phyloP scores from a whole-genome alignment of 2,797 vertebrate species.

The Rhodeus uyekii region DNA sequence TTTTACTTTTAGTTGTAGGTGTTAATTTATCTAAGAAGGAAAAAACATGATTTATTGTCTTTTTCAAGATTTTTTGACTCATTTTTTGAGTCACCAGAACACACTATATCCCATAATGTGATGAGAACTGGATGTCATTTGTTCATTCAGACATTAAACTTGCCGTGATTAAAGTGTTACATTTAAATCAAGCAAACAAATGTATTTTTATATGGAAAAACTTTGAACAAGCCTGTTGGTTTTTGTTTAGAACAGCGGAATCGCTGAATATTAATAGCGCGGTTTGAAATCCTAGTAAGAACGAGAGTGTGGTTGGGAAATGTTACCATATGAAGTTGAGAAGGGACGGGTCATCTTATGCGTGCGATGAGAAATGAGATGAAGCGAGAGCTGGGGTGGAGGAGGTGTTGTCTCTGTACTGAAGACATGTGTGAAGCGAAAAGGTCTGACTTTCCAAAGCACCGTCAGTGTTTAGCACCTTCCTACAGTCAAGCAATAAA shows the following conservation, averaged over 20 bases:
- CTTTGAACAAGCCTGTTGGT: neutral
- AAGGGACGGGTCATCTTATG: constrained; percentile 4
- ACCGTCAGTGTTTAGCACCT: constrained; percentile 46
- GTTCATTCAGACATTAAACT: neutral
- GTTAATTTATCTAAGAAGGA: too few relatives aligned
- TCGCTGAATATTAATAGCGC: neutral
- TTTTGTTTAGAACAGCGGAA: neutral
- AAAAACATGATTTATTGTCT: too few relatives aligned
- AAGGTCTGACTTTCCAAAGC: constrained; percentile 46
- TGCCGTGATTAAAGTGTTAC: too few relatives aligned
- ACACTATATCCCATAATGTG: neutral
- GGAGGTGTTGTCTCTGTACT: constrained; percentile 51
- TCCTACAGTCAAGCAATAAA: constrained; percentile 18
- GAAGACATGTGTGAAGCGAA: constrained; percentile 52
- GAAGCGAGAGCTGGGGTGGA: constrained; percentile 37
- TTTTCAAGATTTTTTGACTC: too few relatives aligned
- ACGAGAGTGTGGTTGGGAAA: neutral
- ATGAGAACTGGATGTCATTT: neutral
- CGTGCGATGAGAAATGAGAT: constrained; percentile 18
- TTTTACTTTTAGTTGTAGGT: too few relatives aligned
- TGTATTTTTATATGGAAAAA: neutral
- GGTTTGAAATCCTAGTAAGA: neutral
- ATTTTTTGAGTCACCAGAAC: too few relatives aligned
- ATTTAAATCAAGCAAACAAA: neutral
- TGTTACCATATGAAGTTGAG: neutral